Evolutionary conservation across 1,140 invertebrate genomes (phyloP).

Genomic region (Drosophila rufa): DNA sequence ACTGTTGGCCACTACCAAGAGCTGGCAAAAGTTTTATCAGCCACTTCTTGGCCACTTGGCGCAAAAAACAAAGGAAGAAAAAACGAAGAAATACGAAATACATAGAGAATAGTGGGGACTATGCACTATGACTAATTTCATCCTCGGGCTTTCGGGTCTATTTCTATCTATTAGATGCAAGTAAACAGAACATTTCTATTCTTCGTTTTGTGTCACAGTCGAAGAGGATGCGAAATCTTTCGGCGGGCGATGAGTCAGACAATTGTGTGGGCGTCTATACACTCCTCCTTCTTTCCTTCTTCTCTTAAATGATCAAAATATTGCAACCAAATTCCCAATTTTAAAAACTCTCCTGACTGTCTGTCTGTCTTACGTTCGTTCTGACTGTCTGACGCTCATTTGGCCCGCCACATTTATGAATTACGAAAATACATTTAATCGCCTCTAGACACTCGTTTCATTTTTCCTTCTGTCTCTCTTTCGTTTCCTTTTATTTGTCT

Average conservation of each 20-base stretch:
- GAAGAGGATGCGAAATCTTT: slow-evolving; percentile 12
- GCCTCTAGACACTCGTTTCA: slow-evolving; percentile 45
- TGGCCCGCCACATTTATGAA: slow-evolving; percentile 57
- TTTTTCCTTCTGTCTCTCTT: slow-evolving; percentile 16
- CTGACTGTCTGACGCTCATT: slow-evolving; percentile 20
- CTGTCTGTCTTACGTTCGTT: slow-evolving; percentile 4
- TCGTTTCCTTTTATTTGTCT: slow-evolving; percentile 26
- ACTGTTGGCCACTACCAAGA: slow-evolving; percentile 1
- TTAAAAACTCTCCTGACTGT: slow-evolving; percentile 31
- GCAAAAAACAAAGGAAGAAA: background rate
- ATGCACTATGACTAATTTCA: slow-evolving; percentile 51
- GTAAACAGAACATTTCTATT: slow-evolving; percentile 48
- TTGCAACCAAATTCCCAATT: slow-evolving; percentile 61
- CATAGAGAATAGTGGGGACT: background rate
- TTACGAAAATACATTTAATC: slow-evolving; percentile 71
- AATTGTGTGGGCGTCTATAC: slow-evolving; percentile 39
- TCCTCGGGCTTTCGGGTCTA: slow-evolving; percentile 26
- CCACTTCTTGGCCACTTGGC: slow-evolving; percentile 8
- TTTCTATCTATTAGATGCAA: slow-evolving; percentile 46
- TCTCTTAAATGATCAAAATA: slow-evolving; percentile 75
- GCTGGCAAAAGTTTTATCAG: slow-evolving; percentile 19
- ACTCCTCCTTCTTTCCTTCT: background rate
- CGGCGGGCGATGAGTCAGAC: slow-evolving; percentile 40
- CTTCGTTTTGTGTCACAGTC: slow-evolving; percentile 23
- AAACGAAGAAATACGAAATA: background rate